Percentiles rank a stretch among this genome's conserved stretches.
Evolutionary conservation across 2,113 vertebrate species (phyloP).

Genomic region (Thamnophis sirtalis): DNA sequence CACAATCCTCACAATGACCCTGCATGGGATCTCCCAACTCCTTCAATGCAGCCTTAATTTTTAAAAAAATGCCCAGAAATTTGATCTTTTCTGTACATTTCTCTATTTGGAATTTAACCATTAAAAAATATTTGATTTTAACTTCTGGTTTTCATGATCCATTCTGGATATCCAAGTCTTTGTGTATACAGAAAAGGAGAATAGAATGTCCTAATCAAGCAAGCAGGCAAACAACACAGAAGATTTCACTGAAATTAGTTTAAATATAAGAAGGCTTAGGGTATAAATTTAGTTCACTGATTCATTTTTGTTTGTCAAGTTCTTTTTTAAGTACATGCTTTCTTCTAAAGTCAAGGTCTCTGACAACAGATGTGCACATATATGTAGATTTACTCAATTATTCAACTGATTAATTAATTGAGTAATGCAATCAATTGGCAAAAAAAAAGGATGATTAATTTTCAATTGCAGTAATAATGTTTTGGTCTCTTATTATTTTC

Average conservation of each 20-base stretch:
- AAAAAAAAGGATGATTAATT: not conserved
- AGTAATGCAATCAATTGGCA: not conserved
- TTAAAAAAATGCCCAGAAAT: not conserved
- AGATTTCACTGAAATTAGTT: not conserved
- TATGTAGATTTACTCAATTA: conserved; percentile 30
- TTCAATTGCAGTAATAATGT: not conserved
- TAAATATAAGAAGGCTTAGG: not conserved
- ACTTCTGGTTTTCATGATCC: not conserved
- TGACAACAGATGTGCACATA: not conserved
- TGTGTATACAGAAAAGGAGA: not conserved
- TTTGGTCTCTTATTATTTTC: not conserved
- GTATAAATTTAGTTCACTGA: not conserved
- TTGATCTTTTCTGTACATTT: not conserved
- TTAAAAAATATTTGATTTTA: not conserved
- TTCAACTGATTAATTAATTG: not conserved
- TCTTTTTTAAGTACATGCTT: not conserved
- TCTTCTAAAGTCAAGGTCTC: not conserved
- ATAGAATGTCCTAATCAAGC: not conserved
- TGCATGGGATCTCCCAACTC: not conserved
- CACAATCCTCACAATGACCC: not conserved
- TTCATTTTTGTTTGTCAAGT: not conserved
- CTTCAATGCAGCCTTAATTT: not conserved
- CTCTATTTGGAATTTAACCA: not conserved
- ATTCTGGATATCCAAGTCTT: not conserved
- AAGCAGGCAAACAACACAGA: not conserved